Percentiles rank a stretch among this genome's conserved stretches.
phyloP scores from a whole-genome alignment of 2,113 vertebrate species.

The Chitala chitala region DNA sequence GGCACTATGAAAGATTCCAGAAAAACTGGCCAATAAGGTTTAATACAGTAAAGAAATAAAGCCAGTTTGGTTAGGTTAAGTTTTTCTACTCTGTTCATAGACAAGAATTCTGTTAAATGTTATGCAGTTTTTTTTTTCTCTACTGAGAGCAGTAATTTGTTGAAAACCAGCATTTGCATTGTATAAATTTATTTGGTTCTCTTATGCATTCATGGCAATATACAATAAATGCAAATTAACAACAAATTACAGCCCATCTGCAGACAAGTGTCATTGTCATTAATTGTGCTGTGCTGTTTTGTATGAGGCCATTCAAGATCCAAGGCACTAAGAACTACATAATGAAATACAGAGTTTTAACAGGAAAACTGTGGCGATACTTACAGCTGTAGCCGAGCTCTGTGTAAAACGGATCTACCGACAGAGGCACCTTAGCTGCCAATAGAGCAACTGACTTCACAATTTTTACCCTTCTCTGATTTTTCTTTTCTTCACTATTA shows the following conservation, averaged over 20 bases:
- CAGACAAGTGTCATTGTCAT: too few relatives aligned
- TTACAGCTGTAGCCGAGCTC: not conserved
- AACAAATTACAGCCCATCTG: not conserved
- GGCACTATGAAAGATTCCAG: not conserved
- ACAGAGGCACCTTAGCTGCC: not conserved
- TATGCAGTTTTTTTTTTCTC: not conserved
- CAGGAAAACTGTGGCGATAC: not conserved
- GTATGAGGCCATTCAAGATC: not conserved
- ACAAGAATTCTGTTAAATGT: not conserved
- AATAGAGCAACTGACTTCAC: not conserved
- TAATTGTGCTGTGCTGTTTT: too few relatives aligned
- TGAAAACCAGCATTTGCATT: not conserved
- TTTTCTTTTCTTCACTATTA: too few relatives aligned
- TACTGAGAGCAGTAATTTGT: not conserved
- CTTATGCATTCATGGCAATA: not conserved
- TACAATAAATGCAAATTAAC: not conserved
- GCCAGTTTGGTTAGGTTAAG: not conserved
- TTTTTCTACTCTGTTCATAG: not conserved
- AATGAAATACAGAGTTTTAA: too few relatives aligned
- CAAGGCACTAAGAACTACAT: not conserved
- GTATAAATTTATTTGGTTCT: not conserved
- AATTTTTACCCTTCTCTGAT: not conserved
- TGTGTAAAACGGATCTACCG: not conserved
- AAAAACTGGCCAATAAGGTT: not conserved
- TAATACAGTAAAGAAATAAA: not conserved